phyloP scores from a whole-genome alignment of 2,113 vertebrate species.

The Tiliqua scincoides region DNA sequence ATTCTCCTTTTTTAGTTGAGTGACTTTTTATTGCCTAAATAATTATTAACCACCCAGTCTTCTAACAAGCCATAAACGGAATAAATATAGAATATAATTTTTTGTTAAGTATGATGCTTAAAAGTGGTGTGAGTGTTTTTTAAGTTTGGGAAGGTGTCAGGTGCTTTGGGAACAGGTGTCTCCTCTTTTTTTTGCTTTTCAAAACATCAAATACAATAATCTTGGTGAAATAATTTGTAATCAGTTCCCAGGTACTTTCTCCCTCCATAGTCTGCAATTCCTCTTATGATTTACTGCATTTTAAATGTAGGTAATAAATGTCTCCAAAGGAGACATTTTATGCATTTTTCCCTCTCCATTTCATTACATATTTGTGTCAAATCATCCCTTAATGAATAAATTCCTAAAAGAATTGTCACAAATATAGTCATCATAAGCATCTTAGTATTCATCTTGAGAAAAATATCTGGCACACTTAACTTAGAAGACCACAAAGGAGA shows the following conservation, averaged over 20 bases:
- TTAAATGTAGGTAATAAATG: constrained; percentile 19
- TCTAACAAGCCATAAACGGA: background rate
- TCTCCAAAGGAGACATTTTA: constrained; percentile 13
- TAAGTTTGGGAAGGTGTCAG: background rate
- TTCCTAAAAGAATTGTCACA: constrained; percentile 31
- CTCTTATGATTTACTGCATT: constrained; percentile 21
- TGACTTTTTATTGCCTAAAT: background rate
- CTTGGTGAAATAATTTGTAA: constrained; percentile 23
- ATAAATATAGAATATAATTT: background rate
- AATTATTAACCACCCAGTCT: background rate
- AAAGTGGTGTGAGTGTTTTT: background rate
- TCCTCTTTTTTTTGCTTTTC: background rate
- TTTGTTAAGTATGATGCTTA: background rate
- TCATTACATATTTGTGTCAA: background rate
- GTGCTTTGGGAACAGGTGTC: background rate
- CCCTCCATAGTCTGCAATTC: constrained; percentile 17
- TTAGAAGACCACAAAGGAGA: background rate
- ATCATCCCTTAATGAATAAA: constrained; percentile 12
- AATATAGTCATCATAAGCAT: constrained; percentile 10
- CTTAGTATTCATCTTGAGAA: constrained; percentile 2
- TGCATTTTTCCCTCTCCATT: background rate
- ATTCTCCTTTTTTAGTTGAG: background rate
- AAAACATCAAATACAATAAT: constrained; percentile 16
- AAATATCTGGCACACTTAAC: background rate
- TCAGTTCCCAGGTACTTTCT: constrained; percentile 15